Evolutionary conservation across 1,140 invertebrate genomes (phyloP).

Genomic region (Mya arenaria): DNA sequence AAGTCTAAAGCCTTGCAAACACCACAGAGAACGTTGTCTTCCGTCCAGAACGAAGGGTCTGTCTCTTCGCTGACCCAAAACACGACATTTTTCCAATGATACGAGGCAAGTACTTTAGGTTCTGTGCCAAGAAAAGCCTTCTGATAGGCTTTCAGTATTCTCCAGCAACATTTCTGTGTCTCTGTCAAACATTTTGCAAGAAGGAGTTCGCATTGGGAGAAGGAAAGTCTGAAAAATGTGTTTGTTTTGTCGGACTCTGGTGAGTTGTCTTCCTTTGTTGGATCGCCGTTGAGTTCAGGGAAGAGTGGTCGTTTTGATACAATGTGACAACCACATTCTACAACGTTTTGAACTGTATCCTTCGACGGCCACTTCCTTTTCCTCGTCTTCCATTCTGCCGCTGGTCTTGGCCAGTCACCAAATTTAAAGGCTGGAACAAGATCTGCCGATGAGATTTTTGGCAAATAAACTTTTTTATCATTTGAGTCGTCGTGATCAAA

Average conservation of each 20-base stretch:
- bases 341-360: background rate
- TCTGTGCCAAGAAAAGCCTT: background rate
- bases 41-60: background rate
- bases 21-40: background rate
- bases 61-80: slow-evolving; percentile 9
- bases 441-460: background rate
- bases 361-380: slow-evolving; percentile 6
- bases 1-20: background rate
- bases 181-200: slow-evolving; percentile 1
- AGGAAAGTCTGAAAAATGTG: slow-evolving; percentile 8
- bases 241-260: background rate
- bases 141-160: slow-evolving; percentile 21
- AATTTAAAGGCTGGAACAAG: slow-evolving; percentile 17
- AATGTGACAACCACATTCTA: slow-evolving; percentile 1
- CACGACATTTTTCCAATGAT: slow-evolving; percentile 19
- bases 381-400: background rate
- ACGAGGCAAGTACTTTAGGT: background rate
- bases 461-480: background rate
- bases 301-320: slow-evolving; percentile 14
- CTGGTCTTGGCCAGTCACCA: background rate
- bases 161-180: background rate
- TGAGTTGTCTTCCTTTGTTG: too few species aligned
- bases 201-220: background rate
- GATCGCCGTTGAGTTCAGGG: too few species aligned
- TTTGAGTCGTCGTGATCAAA: background rate